These are phyloP conservation scores for Varanus komodoensis DNA, from an alignment of 2,113 vertebrate genomes.

Conservation along the genomic window DNA sequence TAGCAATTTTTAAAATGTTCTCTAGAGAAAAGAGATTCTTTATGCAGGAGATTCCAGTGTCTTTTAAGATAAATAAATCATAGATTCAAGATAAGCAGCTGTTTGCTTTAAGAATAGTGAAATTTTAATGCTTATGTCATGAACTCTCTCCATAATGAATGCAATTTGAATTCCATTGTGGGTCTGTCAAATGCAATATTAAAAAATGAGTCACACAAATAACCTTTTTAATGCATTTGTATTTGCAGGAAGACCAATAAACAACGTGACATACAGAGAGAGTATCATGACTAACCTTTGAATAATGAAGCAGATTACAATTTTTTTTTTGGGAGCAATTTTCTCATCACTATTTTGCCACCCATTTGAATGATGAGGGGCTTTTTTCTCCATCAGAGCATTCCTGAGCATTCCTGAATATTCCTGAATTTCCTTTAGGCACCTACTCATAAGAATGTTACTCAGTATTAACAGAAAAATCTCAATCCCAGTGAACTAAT, in stretches of 20 bases:
- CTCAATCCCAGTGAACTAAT: neutral
- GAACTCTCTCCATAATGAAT: slow-evolving; percentile 30
- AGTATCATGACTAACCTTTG: slow-evolving; percentile 21
- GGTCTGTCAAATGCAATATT: slow-evolving; percentile 25
- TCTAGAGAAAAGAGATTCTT: neutral
- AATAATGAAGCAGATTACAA: slow-evolving; percentile 18
- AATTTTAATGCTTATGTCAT: slow-evolving; percentile 23
- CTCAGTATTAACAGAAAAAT: neutral
- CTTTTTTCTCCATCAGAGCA: neutral
- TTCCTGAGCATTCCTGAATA: neutral
- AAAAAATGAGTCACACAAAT: slow-evolving; percentile 12
- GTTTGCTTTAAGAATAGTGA: slow-evolving; percentile 5
- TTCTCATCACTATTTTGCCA: neutral
- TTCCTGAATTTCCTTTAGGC: neutral
- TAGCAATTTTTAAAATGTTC: neutral
- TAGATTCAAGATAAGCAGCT: neutral
- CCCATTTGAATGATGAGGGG: neutral
- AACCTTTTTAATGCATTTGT: slow-evolving; percentile 12
- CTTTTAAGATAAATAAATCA: neutral
- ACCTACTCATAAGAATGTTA: neutral
- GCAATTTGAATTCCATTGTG: slow-evolving; percentile 23
- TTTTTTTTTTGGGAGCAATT: neutral
- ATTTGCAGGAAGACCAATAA: slow-evolving; percentile 6
- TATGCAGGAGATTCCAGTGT: neutral
- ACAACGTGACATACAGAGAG: slow-evolving; percentile 5